Percentiles rank a stretch among this genome's conserved stretches.
Evolutionary conservation across 2,797 vertebrate species (phyloP).

Genomic region (Enteromius anoplus): DNA sequence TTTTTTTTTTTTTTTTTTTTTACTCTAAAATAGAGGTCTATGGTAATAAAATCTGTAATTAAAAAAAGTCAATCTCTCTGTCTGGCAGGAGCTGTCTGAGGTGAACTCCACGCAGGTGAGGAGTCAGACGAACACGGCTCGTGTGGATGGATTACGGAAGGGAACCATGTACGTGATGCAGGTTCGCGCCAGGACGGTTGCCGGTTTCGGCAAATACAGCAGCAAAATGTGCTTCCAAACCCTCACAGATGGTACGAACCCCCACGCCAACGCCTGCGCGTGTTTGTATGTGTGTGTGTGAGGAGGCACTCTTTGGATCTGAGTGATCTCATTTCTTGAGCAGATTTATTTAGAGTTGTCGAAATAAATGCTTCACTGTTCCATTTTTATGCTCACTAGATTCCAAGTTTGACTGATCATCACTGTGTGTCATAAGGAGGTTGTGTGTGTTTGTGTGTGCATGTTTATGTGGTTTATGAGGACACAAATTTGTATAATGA

Average conservation of each 20-base stretch:
- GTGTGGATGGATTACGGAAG: constrained; percentile 87
- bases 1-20: not conserved
- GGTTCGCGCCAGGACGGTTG: constrained; percentile 93
- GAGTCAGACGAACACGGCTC: constrained; percentile 93
- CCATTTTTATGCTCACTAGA: not conserved
- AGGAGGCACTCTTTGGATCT: constrained; percentile 38
- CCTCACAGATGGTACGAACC: constrained; percentile 91
- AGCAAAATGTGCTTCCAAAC: constrained; percentile 99
- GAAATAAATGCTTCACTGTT: not conserved
- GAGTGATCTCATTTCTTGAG: constrained; percentile 33
- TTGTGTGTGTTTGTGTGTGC: constrained; percentile 23
- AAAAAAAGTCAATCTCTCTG: not conserved
- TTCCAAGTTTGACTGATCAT: not conserved
- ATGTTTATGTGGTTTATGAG: no score
- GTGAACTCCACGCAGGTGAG: constrained; percentile 93
- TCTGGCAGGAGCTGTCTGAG: constrained; percentile 89
- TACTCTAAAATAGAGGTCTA: not conserved
- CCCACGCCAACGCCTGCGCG: constrained; percentile 56
- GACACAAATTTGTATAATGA: no score
- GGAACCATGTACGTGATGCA: constrained; percentile 96
- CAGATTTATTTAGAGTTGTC: constrained; percentile 7
- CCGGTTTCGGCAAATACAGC: constrained; percentile 97
- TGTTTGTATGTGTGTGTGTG: constrained; percentile 28
- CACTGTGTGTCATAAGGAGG: constrained; percentile 7
- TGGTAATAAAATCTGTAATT: not conserved